Base-by-base conservation (phyloP, 2,113 vertebrate genomes). In the Psilopsiagon aurifrons region DNA sequence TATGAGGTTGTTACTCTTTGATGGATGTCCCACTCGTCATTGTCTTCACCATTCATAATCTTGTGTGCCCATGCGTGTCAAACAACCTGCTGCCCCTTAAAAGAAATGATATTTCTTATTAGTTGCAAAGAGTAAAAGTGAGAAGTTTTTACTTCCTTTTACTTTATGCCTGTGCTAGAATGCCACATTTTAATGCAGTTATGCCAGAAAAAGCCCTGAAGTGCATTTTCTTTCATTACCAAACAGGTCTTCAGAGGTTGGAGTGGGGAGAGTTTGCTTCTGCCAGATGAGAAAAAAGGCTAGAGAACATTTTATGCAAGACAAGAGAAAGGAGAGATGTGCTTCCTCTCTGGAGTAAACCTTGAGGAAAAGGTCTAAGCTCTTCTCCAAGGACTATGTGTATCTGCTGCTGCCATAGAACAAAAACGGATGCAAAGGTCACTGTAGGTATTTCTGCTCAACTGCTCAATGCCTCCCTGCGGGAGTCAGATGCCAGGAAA, bases 41-140 rank as follows among this genome's bases (percentile, higher is more conserved):
- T 62, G 87, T 97, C 97, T 86, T 95, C 92, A 93, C 70, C 86
- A 83, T 81, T 97, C 98, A 98, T 97, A 75, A 43, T 97, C 95
- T 92, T 39, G 71, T 20, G 57, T 78, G 86, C 70, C 90, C 96
- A 92, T 74, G 62, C 13, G 28, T 63, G 68, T 62, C 85, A 85
- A 96, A 64, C 47, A 86, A 90, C 69, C 66, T 81, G 97, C 91
- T 92, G 86, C 9, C 82, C 96, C 95, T 97, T 92, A 14, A 97
- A 92, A 80, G 55, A 81, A 95, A 96, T 0, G 47, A 69, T 37
- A 88, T 63, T 69, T 83, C 55, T 55, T 64, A 64, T 94, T 92
- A 97, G 47, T 80, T 47, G 24, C 47, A 91, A 91, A 73, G 47
- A 91, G 63, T n/a, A 64, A 33, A 88, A 77, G 62, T 0, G 1